These are phyloP conservation scores for Platysternon megacephalum DNA, from an alignment of 2,113 vertebrate genomes.

Conservation along the genomic window DNA sequence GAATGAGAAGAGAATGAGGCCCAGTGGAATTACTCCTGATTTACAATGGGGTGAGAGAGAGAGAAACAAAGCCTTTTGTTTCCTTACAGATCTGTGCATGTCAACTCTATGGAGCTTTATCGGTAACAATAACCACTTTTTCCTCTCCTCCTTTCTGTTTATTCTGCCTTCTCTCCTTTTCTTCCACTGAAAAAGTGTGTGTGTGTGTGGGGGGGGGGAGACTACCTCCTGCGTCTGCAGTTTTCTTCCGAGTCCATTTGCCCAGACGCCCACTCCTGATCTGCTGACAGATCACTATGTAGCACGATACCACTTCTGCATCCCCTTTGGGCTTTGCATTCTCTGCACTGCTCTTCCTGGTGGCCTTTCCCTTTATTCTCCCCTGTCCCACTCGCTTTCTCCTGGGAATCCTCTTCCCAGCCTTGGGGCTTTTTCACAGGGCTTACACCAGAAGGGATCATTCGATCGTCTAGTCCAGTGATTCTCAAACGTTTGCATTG, in stretches of 20 bases:
- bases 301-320: not conserved
- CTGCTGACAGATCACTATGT: not conserved
- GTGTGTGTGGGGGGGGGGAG: accelerated
- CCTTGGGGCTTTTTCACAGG: not conserved
- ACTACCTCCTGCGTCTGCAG: not conserved
- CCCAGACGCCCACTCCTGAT: not conserved
- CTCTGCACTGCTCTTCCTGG: not conserved
- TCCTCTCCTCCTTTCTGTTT: not conserved
- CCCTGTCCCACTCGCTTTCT: not conserved
- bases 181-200: not conserved
- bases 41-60: no score
- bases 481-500: no score
- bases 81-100: no score
- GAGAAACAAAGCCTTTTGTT: no score
- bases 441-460: no score
- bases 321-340: not conserved
- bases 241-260: not conserved
- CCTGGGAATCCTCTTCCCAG: not conserved
- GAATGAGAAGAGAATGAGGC: no score
- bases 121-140: no score
- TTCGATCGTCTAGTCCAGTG: no score
- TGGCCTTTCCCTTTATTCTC: not conserved
- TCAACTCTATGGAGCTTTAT: not conserved
- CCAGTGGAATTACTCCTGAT: no score
- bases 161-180: not conserved